Percentiles rank a stretch among this genome's conserved stretches.
These are phyloP conservation scores for Meda fulgida DNA, from an alignment of 2,797 vertebrate genomes.

Conservation along the genomic window DNA sequence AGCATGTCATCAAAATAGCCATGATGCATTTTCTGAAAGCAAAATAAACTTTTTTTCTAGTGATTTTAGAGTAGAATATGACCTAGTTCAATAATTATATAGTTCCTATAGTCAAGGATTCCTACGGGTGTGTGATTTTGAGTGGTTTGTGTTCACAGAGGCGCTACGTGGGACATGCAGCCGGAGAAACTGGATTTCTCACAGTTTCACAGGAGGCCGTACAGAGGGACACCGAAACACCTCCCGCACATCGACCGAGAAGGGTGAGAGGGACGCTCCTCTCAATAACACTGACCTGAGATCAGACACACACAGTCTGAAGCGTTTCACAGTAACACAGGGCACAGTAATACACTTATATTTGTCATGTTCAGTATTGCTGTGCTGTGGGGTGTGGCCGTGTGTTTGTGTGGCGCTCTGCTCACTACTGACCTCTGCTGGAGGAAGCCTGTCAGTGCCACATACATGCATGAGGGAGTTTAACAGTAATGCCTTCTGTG, in stretches of 20 bases:
- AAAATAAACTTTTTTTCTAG: not conserved
- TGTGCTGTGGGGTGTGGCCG: not conserved
- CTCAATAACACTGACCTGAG: not conserved
- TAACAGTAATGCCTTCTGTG: not conserved
- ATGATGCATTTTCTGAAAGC: not conserved
- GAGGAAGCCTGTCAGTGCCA: not conserved
- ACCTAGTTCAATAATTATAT: conserved; percentile 1
- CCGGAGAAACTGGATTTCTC: conserved; percentile 97
- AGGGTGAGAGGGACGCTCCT: conserved; percentile 79
- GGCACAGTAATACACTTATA: not conserved
- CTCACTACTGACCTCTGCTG: conserved; percentile 46
- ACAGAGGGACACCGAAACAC: conserved; percentile 86
- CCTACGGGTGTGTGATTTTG: not conserved
- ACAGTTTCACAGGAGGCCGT: conserved; percentile 89
- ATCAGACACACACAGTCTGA: not conserved
- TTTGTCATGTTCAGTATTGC: not conserved
- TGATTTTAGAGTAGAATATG: not conserved
- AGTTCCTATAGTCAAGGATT: not conserved
- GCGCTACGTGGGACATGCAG: conserved; percentile 95
- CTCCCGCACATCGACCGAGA: conserved; percentile 94
- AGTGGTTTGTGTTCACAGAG: conserved; percentile 69
- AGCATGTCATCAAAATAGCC: not conserved
- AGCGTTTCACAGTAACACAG: not conserved
- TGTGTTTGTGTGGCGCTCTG: not conserved
- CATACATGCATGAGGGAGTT: not conserved